Percentiles rank a stretch among this genome's conserved stretches.
Conservation (phyloP, 2,888 invertebrate species). For the Andrena trimmerana region DNA sequence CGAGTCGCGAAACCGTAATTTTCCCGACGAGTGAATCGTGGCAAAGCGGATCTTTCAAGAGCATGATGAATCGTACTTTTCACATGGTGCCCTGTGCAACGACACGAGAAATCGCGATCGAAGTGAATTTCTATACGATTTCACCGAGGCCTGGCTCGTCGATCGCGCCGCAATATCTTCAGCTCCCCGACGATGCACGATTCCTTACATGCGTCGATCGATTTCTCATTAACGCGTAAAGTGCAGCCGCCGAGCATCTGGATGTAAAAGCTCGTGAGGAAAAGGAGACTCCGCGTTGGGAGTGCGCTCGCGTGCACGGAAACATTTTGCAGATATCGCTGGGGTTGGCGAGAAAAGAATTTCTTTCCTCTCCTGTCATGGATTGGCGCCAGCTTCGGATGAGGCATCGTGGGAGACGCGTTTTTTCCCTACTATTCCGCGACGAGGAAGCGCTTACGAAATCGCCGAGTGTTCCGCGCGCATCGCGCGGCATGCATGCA, state of each 20-base stretch:
- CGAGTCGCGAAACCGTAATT: neutral
- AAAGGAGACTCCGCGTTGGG: constrained; percentile 22
- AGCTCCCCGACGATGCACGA: constrained; percentile 12
- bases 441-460: constrained; percentile 66
- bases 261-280: constrained; percentile 19
- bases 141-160: constrained; percentile 25
- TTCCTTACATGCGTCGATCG: constrained; percentile 31
- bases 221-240: constrained; percentile 54
- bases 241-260: constrained; percentile 3
- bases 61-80: too few relatives aligned
- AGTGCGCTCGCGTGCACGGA: neutral
- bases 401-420: constrained; percentile 35
- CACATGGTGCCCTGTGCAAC: neutral
- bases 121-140: constrained; percentile 51
- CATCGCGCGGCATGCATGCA: constrained; percentile 65
- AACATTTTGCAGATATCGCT: neutral
- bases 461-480: constrained; percentile 57
- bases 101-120: neutral
- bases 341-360: neutral
- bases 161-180: constrained; percentile 26
- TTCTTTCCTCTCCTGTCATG: constrained; percentile 14
- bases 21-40: neutral
- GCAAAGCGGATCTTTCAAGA: neutral
- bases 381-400: constrained; percentile 18
- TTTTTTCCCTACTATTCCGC: constrained; percentile 25